Evolutionary conservation across 2,888 invertebrate species (phyloP).

Genomic region (Chloroclysta siterata): DNA sequence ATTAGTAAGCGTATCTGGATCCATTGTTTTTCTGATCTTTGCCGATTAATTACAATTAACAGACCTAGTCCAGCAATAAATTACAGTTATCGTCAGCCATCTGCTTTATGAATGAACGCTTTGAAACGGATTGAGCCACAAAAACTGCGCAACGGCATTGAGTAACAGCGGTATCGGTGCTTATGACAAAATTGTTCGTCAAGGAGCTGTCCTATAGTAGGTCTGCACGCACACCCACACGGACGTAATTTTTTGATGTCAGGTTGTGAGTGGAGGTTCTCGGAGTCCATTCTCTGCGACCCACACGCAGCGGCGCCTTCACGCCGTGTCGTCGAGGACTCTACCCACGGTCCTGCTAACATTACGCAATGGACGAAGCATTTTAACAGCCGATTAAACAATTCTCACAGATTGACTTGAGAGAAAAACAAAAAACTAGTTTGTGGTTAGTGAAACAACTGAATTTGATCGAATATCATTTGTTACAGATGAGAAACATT

Average conservation of each 20-base stretch:
- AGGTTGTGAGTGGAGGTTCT: slow-evolving; percentile 49
- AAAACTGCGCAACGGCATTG: slow-evolving; percentile 52
- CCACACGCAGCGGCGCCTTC: slow-evolving; percentile 58
- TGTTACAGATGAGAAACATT: no score
- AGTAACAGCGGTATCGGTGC: slow-evolving; percentile 56
- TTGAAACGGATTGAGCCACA: slow-evolving; percentile 50
- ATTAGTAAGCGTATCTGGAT: slow-evolving; percentile 26
- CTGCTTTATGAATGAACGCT: slow-evolving; percentile 50
- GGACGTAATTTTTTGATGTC: slow-evolving; percentile 56
- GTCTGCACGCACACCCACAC: slow-evolving; percentile 65
- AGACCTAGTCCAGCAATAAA: slow-evolving; percentile 30
- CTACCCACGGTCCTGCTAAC: slow-evolving; percentile 59
- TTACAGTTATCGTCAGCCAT: slow-evolving; percentile 30
- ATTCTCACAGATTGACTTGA: neutral
- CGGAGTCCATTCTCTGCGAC: slow-evolving; percentile 54
- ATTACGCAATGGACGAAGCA: slow-evolving; percentile 48
- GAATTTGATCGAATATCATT: no score
- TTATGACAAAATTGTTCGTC: slow-evolving; percentile 59
- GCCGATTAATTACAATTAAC: slow-evolving; percentile 32
- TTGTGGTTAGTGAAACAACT: no score
- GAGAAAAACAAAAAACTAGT: neutral
- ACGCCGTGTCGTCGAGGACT: slow-evolving; percentile 61
- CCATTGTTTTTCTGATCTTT: slow-evolving; percentile 33
- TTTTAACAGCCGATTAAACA: slow-evolving; percentile 38
- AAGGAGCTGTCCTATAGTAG: slow-evolving; percentile 59